A percentile compares a stretch with the other conserved stretches of the same genome.
phyloP scores from a whole-genome alignment of 2,113 vertebrate genomes.

The Oryzias melastigma region DNA sequence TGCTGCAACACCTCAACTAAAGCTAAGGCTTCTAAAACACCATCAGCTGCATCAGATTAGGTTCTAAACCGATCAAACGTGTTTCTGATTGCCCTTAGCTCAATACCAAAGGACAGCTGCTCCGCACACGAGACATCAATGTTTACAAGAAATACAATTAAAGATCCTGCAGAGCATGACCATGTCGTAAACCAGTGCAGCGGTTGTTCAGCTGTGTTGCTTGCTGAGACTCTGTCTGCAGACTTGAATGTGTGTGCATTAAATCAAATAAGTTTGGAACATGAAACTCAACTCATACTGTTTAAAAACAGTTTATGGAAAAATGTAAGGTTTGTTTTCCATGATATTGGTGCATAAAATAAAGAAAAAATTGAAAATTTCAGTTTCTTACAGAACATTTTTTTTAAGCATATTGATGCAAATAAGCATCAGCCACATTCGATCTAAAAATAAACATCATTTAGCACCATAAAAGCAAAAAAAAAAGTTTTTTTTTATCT shows the following conservation, averaged over 20 bases:
- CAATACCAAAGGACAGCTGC: conserved; percentile 7
- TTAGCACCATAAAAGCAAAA: no score
- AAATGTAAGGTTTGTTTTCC: no score
- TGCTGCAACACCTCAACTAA: background rate
- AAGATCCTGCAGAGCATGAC: conserved; percentile 26
- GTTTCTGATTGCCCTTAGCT: background rate
- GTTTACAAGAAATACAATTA: conserved; percentile 35
- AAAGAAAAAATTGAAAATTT: no score
- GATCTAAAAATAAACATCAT: no score
- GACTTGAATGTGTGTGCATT: background rate
- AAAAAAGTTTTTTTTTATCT: no score
- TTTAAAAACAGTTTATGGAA: no score
- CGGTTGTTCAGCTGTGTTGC: conserved; percentile 11
- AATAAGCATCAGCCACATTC: no score
- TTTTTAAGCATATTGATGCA: no score
- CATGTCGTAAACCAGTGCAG: conserved; percentile 11
- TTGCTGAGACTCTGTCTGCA: background rate
- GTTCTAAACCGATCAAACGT: conserved; percentile 1
- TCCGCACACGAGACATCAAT: conserved; percentile 1
- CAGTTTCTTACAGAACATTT: no score
- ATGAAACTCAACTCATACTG: no score
- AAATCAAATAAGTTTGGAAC: no score
- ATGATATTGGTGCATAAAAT: no score
- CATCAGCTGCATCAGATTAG: conserved; percentile 14
- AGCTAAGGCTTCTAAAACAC: background rate